A percentile compares a stretch with the other conserved stretches of the same genome.
Evolutionary conservation across 2,113 vertebrate species (phyloP).

Genomic region (Silurus asotus): DNA sequence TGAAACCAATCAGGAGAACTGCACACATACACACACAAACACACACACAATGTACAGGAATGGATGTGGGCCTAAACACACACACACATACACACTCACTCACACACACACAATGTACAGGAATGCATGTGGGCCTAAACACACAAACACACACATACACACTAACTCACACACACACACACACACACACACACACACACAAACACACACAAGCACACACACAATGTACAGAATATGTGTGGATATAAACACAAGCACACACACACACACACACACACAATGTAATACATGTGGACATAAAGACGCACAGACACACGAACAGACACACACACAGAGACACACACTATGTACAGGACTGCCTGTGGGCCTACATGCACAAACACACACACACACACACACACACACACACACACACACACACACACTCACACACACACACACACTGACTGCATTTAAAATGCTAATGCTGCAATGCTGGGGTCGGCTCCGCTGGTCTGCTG

Average conservation of each 20-base stretch:
- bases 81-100: neutral
- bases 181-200: neutral
- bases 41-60: conserved; percentile 3
- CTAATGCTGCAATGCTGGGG: conserved; percentile 74
- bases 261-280: too few relatives aligned
- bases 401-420: neutral
- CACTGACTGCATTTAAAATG: conserved; percentile 74
- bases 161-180: neutral
- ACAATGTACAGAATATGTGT: neutral
- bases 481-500: conserved; percentile 82
- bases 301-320: too few relatives aligned
- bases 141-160: neutral
- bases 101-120: neutral
- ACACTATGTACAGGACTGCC: conserved; percentile 16
- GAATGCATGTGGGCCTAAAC: neutral
- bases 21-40: too few relatives aligned
- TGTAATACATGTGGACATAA: too few relatives aligned
- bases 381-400: neutral
- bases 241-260: neutral
- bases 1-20: too few relatives aligned
- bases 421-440: neutral
- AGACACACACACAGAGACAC: conserved; percentile 10
- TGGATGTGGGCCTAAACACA: neutral
- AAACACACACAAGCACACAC: too few relatives aligned
- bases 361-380: neutral